Percentiles rank a stretch among this genome's conserved stretches.
These are phyloP conservation scores for Enteromius fasciolatus DNA, from an alignment of 2,797 vertebrate genomes.

Conservation along the genomic window DNA sequence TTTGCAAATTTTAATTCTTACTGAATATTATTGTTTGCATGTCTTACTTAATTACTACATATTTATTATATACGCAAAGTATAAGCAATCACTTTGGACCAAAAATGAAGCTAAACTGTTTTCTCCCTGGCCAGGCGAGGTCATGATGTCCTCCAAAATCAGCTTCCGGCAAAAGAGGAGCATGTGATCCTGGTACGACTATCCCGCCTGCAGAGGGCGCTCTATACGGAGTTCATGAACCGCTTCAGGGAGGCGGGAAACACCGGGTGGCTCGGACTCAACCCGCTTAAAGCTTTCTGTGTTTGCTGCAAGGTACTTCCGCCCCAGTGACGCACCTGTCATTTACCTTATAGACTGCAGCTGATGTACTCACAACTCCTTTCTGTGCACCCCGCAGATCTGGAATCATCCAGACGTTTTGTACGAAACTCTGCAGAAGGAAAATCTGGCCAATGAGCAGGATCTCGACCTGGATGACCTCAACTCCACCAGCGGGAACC, in stretches of 20 bases:
- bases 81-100: not conserved
- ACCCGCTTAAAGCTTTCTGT: conserved; percentile 98
- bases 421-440: conserved; percentile 94
- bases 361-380: not conserved
- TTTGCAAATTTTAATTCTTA: too few species aligned
- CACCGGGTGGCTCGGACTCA: conserved; percentile 96
- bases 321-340: not conserved
- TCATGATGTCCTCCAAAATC: conserved; percentile 90
- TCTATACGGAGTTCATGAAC: conserved; percentile 97
- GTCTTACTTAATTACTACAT: not conserved
- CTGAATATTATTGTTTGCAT: not conserved
- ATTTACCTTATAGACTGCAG: not conserved
- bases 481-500: conserved; percentile 82
- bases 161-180: conserved; percentile 93
- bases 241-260: conserved; percentile 96
- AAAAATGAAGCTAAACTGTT: not conserved
- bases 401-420: conserved; percentile 99
- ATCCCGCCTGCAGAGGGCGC: conserved; percentile 91
- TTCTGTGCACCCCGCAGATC: conserved; percentile 77
- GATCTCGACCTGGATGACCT: conserved; percentile 97
- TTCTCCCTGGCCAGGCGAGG: conserved; percentile 81
- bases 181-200: conserved; percentile 95
- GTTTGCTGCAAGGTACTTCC: conserved; percentile 94
- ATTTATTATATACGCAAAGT: not conserved
- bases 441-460: conserved; percentile 93